Evolutionary conservation across 2,797 vertebrate species (phyloP).

Genomic region (Glossophaga mutica): DNA sequence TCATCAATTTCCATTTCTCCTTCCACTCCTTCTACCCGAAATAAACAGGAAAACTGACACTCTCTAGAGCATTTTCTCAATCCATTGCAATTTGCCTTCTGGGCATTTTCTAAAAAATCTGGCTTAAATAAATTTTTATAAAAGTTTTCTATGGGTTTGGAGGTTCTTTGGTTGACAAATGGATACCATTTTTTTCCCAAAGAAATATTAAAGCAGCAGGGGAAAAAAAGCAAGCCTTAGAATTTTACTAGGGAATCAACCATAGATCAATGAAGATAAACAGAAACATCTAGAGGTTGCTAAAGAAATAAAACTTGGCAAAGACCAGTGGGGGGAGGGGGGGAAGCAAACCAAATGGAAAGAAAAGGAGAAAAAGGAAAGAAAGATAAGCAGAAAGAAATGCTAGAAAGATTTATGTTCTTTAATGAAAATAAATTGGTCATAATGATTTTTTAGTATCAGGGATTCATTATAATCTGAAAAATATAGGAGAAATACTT

Average conservation of each 20-base stretch:
- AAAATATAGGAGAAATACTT: constrained; percentile 62
- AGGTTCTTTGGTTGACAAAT: background rate
- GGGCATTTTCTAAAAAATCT: background rate
- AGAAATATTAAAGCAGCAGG: constrained; percentile 31
- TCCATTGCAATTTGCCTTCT: background rate
- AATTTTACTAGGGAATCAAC: background rate
- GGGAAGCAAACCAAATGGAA: constrained; percentile 70
- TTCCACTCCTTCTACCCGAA: too few relatives aligned
- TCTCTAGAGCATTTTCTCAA: background rate
- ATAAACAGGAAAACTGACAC: background rate
- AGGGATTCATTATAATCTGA: constrained; percentile 63
- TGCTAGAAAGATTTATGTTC: constrained; percentile 56
- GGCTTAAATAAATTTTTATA: background rate
- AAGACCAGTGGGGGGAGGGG: too few relatives aligned
- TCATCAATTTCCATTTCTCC: background rate
- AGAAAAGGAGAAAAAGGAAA: constrained; percentile 28
- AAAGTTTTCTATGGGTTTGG: background rate
- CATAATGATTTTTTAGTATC: constrained; percentile 73
- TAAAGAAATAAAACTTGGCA: background rate
- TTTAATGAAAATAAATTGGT: constrained; percentile 73
- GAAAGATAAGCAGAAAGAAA: constrained; percentile 63
- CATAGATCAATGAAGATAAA: background rate
- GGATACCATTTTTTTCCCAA: background rate
- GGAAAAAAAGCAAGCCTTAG: constrained; percentile 11
- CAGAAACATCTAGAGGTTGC: background rate